Evolutionary conservation across 2,888 invertebrate genomes (phyloP), one percentile per base, ranked within the genome.

Genomic region (Drosophila anomelani): DNA sequence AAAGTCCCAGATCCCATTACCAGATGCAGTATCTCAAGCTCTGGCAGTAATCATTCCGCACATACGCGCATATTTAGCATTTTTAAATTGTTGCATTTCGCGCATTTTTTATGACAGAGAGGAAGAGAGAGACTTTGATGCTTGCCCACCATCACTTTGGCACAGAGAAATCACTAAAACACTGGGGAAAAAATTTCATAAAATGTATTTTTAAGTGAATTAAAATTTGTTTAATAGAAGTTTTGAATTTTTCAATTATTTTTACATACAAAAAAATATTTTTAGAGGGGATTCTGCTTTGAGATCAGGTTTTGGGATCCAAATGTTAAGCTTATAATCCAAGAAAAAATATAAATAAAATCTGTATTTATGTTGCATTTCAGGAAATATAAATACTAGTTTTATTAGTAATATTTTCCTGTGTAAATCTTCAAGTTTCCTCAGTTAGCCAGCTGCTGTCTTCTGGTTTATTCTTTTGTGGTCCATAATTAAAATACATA

Each of bases 21-120:
- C 44, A 56, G 46, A 38, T 47, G 20, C 51, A 61, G 67, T 44
- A 49, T 68, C 68, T 55, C 57, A 69, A 46, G 57, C 46, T 15
- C 36, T 63, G 56, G 71, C 58, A 74, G 60, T 63, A 83, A 85
- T 87, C 85, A 86, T 88, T 84, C 86, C 86, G 77, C 71, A 77
- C 84, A 86, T 87, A 76, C 79, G 84, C 86, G 82, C 86, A 88
- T 86, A 86, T 84, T 86, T 82, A 79, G 80, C 80, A 88, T 87
- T 87, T 86, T 82, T 53, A 78, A 86, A 81, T 87, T 79, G 77
- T 79, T 86, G 78, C 86, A 84, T 80, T 87, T 80, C 70, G 88
- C 81, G 83, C 78, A 86, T 86, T 85, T 85, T 73, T 85, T 79
- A 87, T 85, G 81, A 79, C 84, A 20, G 20, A 20, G 20, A 20